Percentiles rank a stretch among this genome's conserved stretches.
phyloP scores from a whole-genome alignment of 2,797 vertebrate genomes.

The Pteropus rufus region DNA sequence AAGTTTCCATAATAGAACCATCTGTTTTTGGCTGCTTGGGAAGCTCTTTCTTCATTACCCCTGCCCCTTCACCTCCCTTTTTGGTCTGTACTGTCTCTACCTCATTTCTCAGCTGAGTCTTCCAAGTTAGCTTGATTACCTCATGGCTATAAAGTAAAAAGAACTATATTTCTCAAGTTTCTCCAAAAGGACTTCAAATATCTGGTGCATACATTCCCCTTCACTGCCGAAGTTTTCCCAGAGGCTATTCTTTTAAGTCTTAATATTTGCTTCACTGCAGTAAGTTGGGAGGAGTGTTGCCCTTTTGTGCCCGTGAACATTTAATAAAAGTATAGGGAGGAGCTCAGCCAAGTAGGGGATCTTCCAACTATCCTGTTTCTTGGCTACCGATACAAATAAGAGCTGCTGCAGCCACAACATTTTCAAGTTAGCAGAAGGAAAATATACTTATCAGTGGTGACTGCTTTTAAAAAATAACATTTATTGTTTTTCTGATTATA shows the following conservation, averaged over 20 bases:
- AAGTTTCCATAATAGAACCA: background rate
- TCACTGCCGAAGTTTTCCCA: background rate
- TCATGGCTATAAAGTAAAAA: background rate
- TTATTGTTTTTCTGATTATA: conserved; percentile 37
- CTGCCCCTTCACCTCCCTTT: background rate
- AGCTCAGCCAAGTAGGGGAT: background rate
- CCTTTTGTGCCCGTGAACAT: background rate
- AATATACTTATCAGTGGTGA: background rate
- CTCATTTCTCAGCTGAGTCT: background rate
- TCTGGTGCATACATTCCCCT: background rate
- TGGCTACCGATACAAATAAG: conserved; percentile 30
- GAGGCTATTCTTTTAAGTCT: background rate
- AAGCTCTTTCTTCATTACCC: background rate
- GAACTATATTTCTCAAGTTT: background rate
- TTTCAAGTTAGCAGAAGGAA: conserved; percentile 47
- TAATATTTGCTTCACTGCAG: background rate
- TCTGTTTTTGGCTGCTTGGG: background rate
- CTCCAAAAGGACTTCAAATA: background rate
- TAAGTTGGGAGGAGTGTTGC: background rate
- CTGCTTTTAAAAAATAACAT: conserved; percentile 32
- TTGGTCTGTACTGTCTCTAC: background rate
- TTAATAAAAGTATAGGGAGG: background rate
- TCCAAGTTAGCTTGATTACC: background rate
- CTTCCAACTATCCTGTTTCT: background rate
- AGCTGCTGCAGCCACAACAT: background rate